These are phyloP conservation scores for Parus major DNA, from an alignment of 2,113 vertebrate genomes.

Conservation along the genomic window DNA sequence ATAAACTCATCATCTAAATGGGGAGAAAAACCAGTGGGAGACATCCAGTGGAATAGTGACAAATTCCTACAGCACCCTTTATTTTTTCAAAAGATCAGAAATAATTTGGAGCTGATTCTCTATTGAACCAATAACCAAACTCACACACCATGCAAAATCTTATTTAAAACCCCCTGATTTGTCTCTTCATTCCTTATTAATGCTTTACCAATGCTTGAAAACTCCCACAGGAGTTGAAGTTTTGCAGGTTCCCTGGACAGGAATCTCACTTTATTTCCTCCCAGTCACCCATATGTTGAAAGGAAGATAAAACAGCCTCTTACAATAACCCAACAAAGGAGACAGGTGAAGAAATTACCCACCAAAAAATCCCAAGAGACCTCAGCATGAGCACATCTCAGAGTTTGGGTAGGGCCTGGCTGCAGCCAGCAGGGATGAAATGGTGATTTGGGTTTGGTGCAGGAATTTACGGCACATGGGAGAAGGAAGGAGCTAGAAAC, in stretches of 20 bases:
- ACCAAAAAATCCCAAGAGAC: background rate
- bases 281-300: background rate
- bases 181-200: background rate
- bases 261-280: background rate
- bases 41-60: rapidly evolving
- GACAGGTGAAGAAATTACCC: background rate
- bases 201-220: background rate
- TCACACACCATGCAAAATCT: rapidly evolving
- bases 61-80: background rate
- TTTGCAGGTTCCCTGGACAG: background rate
- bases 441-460: background rate
- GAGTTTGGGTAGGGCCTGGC: rapidly evolving
- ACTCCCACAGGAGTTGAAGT: background rate
- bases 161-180: rapidly evolving
- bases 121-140: background rate
- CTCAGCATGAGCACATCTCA: rapidly evolving
- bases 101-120: background rate
- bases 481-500: background rate
- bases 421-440: background rate
- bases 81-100: background rate
- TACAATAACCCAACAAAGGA: rapidly evolving
- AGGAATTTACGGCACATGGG: background rate
- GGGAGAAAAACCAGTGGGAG: background rate
- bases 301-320: background rate
- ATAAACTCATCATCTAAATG: rapidly evolving